These are phyloP conservation scores for Dryobota labecula DNA, from an alignment of 2,888 invertebrate species.

Conservation along the genomic window DNA sequence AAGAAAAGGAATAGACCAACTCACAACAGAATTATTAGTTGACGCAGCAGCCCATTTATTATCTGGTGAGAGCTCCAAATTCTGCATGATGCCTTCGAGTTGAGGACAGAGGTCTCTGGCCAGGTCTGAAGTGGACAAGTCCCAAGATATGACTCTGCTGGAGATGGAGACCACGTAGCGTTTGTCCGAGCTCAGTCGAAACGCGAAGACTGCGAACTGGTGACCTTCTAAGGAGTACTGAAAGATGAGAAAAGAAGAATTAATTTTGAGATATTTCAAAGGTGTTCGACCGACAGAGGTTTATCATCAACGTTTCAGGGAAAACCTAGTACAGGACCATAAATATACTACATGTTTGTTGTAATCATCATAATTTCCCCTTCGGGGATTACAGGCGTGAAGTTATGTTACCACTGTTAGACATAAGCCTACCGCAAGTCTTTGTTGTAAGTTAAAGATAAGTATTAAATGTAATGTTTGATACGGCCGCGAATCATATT, in stretches of 20 bases:
- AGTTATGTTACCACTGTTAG: no score
- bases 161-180: constrained; percentile 99
- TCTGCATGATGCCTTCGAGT: constrained; percentile 99
- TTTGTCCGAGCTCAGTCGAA: constrained; percentile 96
- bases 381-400: no score
- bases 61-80: constrained; percentile 97
- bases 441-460: no score
- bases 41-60: constrained; percentile 99
- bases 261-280: background rate
- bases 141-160: constrained; percentile 99
- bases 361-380: no score
- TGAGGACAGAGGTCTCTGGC: constrained; percentile 97
- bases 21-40: constrained; percentile 98
- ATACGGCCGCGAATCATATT: no score
- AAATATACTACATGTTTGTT: no score
- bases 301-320: no score
- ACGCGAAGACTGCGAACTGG: constrained; percentile 98
- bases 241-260: constrained; percentile 63
- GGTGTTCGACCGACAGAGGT: background rate
- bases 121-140: constrained; percentile 98
- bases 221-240: constrained; percentile 99
- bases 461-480: no score
- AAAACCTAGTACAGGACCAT: no score
- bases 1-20: constrained; percentile 14
- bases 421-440: no score